Conservation (phyloP, 2,797 vertebrate species). For the Aratinga solstitialis region DNA sequence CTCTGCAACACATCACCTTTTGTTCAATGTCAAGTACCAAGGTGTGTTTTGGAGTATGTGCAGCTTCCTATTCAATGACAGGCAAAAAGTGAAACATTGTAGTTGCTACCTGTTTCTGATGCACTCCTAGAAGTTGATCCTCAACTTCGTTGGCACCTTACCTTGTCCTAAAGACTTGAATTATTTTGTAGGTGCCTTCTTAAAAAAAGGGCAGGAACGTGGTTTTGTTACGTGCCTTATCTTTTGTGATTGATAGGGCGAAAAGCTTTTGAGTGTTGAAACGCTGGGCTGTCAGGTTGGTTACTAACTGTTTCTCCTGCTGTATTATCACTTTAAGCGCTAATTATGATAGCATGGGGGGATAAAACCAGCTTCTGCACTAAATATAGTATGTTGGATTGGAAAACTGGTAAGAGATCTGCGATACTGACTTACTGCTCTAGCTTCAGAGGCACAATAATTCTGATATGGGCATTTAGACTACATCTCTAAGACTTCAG, state of each 20-base stretch:
- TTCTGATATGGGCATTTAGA: slow-evolving; percentile 21
- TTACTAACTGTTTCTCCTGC: background rate
- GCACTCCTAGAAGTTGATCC: background rate
- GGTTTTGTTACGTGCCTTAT: background rate
- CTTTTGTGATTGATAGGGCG: background rate
- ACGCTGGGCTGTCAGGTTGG: background rate
- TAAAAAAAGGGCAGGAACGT: background rate
- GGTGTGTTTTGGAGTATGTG: background rate
- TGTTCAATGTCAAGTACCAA: background rate
- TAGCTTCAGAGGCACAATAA: background rate
- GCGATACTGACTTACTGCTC: background rate
- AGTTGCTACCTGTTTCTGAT: background rate
- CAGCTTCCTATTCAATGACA: background rate
- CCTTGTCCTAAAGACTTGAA: background rate
- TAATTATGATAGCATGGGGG: background rate
- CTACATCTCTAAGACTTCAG: background rate
- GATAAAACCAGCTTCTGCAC: background rate
- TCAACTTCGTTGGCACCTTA: background rate
- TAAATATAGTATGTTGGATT: background rate
- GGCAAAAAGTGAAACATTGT: background rate
- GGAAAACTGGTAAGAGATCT: background rate
- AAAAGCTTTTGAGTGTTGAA: background rate
- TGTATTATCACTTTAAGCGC: background rate
- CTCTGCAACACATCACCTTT: background rate
- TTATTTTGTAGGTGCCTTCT: background rate